These are phyloP conservation scores for Holothuria glaberrima DNA, from an alignment of 35 echinoderm and acorn worm genomes.

Conservation along the genomic window DNA sequence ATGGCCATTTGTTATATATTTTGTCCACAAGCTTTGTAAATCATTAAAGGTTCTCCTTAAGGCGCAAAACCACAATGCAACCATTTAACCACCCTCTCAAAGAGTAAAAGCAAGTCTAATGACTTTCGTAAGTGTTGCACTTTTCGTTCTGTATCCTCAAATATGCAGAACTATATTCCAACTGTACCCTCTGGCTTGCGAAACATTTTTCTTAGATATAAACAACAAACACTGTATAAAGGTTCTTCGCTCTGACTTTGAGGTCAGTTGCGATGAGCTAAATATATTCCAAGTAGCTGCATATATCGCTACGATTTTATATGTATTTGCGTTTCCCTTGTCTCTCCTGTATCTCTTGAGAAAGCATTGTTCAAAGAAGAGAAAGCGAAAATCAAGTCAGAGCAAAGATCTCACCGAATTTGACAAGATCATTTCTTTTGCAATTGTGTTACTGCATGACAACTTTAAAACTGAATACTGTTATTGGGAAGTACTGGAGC, in stretches of 20 bases:
- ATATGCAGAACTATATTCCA: background rate
- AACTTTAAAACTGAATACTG: constrained; percentile 61
- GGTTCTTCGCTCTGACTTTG: background rate
- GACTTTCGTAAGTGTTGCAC: background rate
- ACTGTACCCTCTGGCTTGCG: background rate
- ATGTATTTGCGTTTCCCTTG: background rate
- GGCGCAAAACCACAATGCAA: too few relatives aligned
- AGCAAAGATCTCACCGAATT: too few relatives aligned
- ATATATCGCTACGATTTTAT: background rate
- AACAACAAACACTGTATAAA: background rate
- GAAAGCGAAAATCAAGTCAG: too few relatives aligned
- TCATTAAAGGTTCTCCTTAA: background rate
- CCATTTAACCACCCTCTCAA: background rate
- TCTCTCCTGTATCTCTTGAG: background rate
- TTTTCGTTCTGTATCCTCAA: background rate
- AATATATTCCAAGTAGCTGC: background rate
- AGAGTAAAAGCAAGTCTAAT: background rate
- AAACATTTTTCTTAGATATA: background rate
- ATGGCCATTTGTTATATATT: background rate
- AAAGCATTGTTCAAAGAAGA: background rate
- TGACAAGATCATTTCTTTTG: too few relatives aligned
- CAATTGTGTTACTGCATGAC: constrained; percentile 29
- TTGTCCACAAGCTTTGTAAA: too few relatives aligned
- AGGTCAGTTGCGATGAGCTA: background rate
- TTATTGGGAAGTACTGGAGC: constrained; percentile 69